Evolutionary conservation across 2,797 vertebrate species (phyloP).

Genomic region (Lycodopsis pacificus): DNA sequence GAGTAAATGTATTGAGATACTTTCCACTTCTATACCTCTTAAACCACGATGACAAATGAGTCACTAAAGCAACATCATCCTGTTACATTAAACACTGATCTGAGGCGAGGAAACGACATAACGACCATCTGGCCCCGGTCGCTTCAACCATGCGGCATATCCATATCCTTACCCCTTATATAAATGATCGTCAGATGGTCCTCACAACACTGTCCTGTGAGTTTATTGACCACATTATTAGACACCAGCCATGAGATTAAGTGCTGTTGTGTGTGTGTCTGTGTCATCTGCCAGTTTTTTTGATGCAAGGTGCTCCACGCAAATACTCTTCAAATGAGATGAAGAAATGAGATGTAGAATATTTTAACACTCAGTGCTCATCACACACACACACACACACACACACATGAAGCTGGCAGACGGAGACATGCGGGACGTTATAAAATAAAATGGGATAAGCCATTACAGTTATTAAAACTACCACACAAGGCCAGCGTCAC

Average conservation of each 20-base stretch:
- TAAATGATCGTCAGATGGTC: conserved; percentile 50
- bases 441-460: conserved; percentile 58
- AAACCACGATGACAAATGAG: conserved; percentile 11
- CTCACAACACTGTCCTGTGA: conserved; percentile 17
- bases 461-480: conserved; percentile 49
- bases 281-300: conserved; percentile 53
- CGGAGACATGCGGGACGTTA: conserved; percentile 29
- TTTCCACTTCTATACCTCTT: neutral
- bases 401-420: conserved; percentile 24
- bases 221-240: conserved; percentile 46
- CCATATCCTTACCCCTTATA: conserved; percentile 27
- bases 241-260: conserved; percentile 46
- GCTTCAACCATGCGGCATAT: conserved; percentile 43
- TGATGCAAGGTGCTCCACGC: conserved; percentile 51
- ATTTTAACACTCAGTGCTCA: conserved; percentile 57
- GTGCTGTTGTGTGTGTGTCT: conserved; percentile 22
- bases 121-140: conserved; percentile 48
- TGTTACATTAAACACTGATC: conserved; percentile 27
- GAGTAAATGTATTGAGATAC: neutral
- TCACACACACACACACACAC: conserved; percentile 12
- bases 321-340: conserved; percentile 44
- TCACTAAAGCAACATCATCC: conserved; percentile 23
- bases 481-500: conserved; percentile 8
- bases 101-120: conserved; percentile 17
- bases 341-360: conserved; percentile 63